Evolutionary conservation across 1,140 invertebrate genomes (phyloP).

Genomic region (Drosophila busckii): DNA sequence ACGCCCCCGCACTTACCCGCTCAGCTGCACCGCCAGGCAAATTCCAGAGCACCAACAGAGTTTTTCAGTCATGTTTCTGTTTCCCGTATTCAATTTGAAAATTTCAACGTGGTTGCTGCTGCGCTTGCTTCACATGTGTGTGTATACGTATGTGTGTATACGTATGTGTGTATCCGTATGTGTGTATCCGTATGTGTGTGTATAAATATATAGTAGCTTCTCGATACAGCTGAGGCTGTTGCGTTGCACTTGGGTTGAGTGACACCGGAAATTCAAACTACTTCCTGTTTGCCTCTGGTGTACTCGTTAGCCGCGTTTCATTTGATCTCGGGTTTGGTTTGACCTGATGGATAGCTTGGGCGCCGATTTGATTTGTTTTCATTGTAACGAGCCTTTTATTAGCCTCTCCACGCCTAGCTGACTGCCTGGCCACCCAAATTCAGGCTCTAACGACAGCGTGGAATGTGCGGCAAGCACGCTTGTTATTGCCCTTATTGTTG

Average conservation of each 20-base stretch:
- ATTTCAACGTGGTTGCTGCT: slow-evolving; percentile 40
- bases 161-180: too few relatives aligned
- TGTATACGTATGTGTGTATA: neutral
- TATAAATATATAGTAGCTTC: too few relatives aligned
- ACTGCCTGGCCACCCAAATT: neutral
- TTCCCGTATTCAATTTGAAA: slow-evolving; percentile 67
- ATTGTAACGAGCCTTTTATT: slow-evolving; percentile 76
- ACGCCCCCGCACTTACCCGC: neutral
- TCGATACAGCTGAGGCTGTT: too few relatives aligned
- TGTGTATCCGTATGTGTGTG: too few relatives aligned
- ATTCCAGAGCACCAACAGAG: too few relatives aligned
- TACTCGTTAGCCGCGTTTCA: slow-evolving; percentile 63
- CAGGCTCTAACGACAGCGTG: too few relatives aligned
- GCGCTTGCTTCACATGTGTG: neutral
- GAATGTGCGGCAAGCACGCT: slow-evolving; percentile 37
- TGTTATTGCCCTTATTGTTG: slow-evolving; percentile 69
- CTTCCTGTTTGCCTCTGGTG: slow-evolving; percentile 63
- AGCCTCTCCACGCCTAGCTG: slow-evolving; percentile 32
- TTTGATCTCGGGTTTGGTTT: slow-evolving; percentile 59
- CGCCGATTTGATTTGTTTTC: slow-evolving; percentile 73
- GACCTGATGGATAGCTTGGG: slow-evolving; percentile 60
- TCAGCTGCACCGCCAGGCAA: neutral
- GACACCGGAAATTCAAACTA: slow-evolving; percentile 77
- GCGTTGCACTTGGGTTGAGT: slow-evolving; percentile 23
- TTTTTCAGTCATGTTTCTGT: too few relatives aligned